Conservation (phyloP, 2,113 vertebrate species). For the Spea bombifrons region DNA sequence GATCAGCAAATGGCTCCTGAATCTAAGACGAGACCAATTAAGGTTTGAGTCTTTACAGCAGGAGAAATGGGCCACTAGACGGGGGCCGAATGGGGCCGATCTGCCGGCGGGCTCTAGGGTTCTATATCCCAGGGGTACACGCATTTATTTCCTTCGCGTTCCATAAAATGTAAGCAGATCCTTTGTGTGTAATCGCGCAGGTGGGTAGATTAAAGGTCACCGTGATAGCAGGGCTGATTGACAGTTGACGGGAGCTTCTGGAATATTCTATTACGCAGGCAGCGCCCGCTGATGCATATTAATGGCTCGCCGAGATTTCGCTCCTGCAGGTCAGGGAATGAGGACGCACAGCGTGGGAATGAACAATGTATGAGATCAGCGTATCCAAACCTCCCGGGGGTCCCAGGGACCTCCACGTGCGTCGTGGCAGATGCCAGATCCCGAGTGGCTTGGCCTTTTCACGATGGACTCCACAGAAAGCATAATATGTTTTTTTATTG, state of each 20-base stretch:
- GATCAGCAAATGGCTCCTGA: no score
- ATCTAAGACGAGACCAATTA: no score
- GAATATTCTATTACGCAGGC: background rate
- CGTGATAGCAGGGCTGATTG: background rate
- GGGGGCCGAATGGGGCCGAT: no score
- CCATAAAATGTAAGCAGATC: no score
- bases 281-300: background rate
- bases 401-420: background rate
- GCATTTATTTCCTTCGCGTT: no score
- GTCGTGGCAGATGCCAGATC: background rate
- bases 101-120: no score
- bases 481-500: background rate
- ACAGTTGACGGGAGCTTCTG: background rate
- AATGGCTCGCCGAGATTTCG: background rate
- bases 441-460: background rate
- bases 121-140: no score
- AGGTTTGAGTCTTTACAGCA: no score
- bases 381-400: background rate
- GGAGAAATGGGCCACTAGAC: no score
- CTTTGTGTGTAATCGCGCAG: background rate
- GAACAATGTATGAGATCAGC: background rate
- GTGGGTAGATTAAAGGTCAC: conserved; percentile 1
- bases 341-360: conserved; percentile 1
- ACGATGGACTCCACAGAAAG: background rate
- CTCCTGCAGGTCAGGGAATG: background rate